Evolutionary conservation across 2,888 invertebrate species (phyloP).

Genomic region (Subacronicta megacephala): DNA sequence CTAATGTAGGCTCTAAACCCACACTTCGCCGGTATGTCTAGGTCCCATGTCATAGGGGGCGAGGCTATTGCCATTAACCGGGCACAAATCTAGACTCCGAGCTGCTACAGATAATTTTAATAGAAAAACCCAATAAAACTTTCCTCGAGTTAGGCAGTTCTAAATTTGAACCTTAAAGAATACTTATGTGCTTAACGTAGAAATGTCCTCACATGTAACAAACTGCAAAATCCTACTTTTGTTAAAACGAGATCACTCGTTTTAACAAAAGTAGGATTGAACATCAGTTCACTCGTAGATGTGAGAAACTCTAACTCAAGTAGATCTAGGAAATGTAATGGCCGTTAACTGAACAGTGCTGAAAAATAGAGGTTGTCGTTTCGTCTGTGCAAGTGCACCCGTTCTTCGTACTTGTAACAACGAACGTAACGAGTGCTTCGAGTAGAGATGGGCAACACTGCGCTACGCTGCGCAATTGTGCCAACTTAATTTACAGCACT

Average conservation of each 20-base stretch:
- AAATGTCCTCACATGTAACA: background rate
- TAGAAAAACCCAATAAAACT: no score
- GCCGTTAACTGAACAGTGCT: constrained; percentile 30
- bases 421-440: constrained; percentile 30
- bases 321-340: constrained; percentile 34
- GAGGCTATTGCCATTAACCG: no score
- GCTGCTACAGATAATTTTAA: no score
- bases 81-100: no score
- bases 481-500: no score
- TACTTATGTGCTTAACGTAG: background rate
- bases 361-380: constrained; percentile 25
- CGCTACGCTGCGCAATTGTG: no score
- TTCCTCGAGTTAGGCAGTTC: no score
- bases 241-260: constrained; percentile 26
- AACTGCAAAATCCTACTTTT: constrained; percentile 4
- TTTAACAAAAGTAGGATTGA: no score
- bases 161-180: constrained; percentile 9
- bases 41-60: no score
- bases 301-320: constrained; percentile 33
- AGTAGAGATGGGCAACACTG: no score
- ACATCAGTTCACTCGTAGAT: constrained; percentile 36
- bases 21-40: no score
- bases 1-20: no score
- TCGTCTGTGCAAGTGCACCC: constrained; percentile 32
- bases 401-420: constrained; percentile 18